phyloP scores from a whole-genome alignment of 2,888 invertebrate species.

The Nomada flava region DNA sequence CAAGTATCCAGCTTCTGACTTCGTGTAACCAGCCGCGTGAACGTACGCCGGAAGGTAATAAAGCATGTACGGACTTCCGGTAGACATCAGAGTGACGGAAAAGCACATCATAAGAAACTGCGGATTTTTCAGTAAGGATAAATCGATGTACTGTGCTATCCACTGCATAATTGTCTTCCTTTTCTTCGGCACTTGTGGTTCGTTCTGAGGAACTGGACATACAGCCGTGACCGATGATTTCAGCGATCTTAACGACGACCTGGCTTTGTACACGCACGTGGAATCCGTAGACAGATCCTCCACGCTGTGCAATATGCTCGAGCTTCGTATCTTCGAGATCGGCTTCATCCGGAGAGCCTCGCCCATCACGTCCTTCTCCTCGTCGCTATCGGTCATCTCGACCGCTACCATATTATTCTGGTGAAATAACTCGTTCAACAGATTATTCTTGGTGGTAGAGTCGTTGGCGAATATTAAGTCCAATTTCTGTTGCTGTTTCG shows the following conservation, averaged over 20 bases:
- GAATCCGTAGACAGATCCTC: conserved; percentile 91
- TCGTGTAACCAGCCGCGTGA: conserved; percentile 87
- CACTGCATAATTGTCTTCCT: conserved; percentile 79
- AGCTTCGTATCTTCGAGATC: conserved; percentile 88
- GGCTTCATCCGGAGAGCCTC: conserved; percentile 86
- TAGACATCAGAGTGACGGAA: conserved; percentile 91
- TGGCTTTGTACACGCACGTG: conserved; percentile 90
- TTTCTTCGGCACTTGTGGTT: conserved; percentile 42
- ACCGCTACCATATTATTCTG: conserved; percentile 78
- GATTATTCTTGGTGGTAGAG: conserved; percentile 79
- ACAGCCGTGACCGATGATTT: conserved; percentile 76
- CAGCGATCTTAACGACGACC: conserved; percentile 82
- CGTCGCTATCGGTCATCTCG: conserved; percentile 84
- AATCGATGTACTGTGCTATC: conserved; percentile 87
- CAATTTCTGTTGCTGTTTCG: conserved; percentile 80
- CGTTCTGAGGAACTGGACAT: conserved; percentile 68
- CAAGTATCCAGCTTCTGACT: conserved; percentile 88
- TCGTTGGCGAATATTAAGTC: conserved; percentile 82
- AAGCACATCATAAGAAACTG: conserved; percentile 90
- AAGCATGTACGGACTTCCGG: conserved; percentile 91
- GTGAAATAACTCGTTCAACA: conserved; percentile 83
- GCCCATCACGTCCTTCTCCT: conserved; percentile 86
- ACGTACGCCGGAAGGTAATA: conserved; percentile 92
- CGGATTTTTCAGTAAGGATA: conserved; percentile 88
- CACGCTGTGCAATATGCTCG: conserved; percentile 90